Evolutionary conservation across 2,113 vertebrate species (phyloP), one percentile per base, ranked within the genome.

Genomic region (Pelvicachromis taeniatus): DNA sequence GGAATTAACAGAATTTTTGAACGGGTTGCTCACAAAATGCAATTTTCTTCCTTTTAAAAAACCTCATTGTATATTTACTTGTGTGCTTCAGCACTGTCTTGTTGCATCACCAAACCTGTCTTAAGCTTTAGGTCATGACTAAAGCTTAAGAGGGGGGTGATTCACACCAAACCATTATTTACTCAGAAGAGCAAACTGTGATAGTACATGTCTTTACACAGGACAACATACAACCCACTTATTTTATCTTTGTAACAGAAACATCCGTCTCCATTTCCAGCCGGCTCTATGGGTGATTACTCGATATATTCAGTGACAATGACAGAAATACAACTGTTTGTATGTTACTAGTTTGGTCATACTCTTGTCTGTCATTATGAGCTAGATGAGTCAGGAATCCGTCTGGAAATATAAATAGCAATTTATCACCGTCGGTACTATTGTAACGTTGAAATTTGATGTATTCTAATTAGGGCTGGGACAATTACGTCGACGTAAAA

Each of bases 251-350:
- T 16, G 12, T 70, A 21, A 70, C 38, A 0, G 63, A 68, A 68
- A 68, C 33, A 13, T 13, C 40, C 21, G 13, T 26, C 19, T 9
- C 19, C 21, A 70, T 68, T 68, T 42, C 2, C 63, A 68, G 35
- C 19, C 61, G 5, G 63, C 33, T 17, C 5, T 19, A 21, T 68
- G 7, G 12, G 68, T 48, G 68, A 48, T 70, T 13, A 11, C 10
- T 68, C 35, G 10, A 21, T 42, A 65, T 42, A 21, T 14, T 40
- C 38, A 42, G 7, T 4, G 40, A 23, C 35, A 3, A 40, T 23
- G 33, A 35, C 11, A 40, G 7, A 5, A 65, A 21, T 0, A 68
- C 14, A 59, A 0, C 63, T 45, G 23, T 29, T 0, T 11, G 40
- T 0, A 45, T 29, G 68, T 53, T 21, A 53, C n/a, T 29, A 70